Evolutionary conservation across 2,888 invertebrate species (phyloP), one percentile per base, ranked within the genome.

Genomic region (Agrochola circellaris): DNA sequence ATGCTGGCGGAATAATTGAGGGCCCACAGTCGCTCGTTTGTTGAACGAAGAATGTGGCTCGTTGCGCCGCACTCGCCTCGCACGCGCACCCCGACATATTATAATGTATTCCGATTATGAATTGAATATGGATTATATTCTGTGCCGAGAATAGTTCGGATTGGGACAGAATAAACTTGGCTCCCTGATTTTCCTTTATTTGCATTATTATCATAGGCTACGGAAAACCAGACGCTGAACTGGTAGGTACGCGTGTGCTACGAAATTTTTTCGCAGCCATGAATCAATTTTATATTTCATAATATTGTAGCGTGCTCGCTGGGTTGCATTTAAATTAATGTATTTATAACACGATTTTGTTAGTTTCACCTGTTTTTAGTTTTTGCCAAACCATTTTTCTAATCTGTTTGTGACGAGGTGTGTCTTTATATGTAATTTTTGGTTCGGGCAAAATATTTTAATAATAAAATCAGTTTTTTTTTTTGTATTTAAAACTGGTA

Each of bases 1-100:
- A 94, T 93, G 94, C 92, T 90, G 91, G 92, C 91, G 93, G 93
- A 95, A 94, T 96, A 95, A 95, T 95, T 95, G 95, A 93, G 93
- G 91, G 92, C 92, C 93, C 93, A 90, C 90, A 89, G 88, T 89
- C 88, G 84, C 90, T 90, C 92, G 91, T 92, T 93, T 92, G 92
- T 89, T 89, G 91, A 92, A 93, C 89, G 91, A 89, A 90, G 91
- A 92, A 92, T 91, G 92, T 89, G 89, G 82, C 91, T 86, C 82
- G 79, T 84, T 87, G 86, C 82, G 85, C 79, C 71, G 81, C 81
- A 76, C 68, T 82, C 87, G 84, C 84, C 83, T 85, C 73, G 74
- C 65, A 74, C 81, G 85, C 85, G 81, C 82, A 82, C 86, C 77
- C 87, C 70, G 54, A 75, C 77, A 73, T 73, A 68, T 86, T 71